Evolutionary conservation across 2,888 invertebrate species (phyloP).

Genomic region (Poecilobothrus nobilitatus): DNA sequence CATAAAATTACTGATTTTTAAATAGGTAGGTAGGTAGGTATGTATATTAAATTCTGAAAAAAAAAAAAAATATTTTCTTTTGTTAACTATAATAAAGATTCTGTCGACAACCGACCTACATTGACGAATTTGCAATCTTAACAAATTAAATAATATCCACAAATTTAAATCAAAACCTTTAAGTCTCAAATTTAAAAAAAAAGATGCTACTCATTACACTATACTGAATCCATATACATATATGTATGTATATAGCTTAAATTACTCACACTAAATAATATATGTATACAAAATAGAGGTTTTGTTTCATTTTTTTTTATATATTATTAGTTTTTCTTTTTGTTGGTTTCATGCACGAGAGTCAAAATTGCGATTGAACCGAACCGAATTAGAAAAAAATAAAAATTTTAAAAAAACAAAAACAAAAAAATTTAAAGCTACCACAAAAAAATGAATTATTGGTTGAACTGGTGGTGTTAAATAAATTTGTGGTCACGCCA

Average conservation of each 20-base stretch:
- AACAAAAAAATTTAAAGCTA: not conserved
- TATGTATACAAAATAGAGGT: not conserved
- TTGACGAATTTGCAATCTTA: no score
- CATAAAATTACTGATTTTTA: no score
- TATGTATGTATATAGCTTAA: not conserved
- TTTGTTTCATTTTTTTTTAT: no score
- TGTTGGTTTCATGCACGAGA: not conserved
- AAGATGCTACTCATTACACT: not conserved
- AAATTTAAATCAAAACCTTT: no score
- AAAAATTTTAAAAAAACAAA: not conserved
- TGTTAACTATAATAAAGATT: no score
- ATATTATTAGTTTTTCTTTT: not conserved
- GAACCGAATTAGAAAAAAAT: not conserved
- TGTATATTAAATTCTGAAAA: no score
- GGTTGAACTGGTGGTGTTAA: not conserved
- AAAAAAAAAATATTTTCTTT: no score
- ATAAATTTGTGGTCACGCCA: not conserved
- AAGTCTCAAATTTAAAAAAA: not conserved
- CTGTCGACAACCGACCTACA: no score
- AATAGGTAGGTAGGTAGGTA: no score
- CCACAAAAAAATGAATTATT: not conserved
- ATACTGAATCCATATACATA: not conserved
- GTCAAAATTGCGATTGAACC: not conserved
- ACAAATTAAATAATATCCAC: no score
- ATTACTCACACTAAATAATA: not conserved